A percentile compares a stretch with the other conserved stretches of the same genome.
Conservation (phyloP, 2,888 invertebrate genomes). For the Athrips mouffetella region DNA sequence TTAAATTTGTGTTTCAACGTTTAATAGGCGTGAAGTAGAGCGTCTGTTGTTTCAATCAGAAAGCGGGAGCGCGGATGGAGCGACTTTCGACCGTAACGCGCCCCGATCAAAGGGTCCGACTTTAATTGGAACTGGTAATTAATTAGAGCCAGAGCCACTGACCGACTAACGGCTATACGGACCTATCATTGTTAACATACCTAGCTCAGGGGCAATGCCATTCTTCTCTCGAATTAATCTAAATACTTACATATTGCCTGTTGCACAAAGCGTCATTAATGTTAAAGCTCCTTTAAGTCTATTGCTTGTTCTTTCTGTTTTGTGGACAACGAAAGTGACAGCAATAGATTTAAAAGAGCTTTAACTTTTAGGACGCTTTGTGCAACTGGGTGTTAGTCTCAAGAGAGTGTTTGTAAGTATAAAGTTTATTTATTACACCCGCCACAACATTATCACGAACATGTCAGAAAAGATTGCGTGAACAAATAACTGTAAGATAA, state of each 20-base stretch:
- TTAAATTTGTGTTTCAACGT: conserved; percentile 10
- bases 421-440: too few relatives aligned
- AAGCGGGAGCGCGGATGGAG: not conserved
- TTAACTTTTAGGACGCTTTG: too few relatives aligned
- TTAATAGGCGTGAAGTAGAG: conserved; percentile 2
- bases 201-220: not conserved
- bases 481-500: conserved; percentile 40
- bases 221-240: not conserved
- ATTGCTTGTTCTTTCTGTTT: too few relatives aligned
- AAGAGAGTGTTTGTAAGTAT: too few relatives aligned
- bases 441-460: not conserved
- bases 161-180: too few relatives aligned
- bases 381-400: too few relatives aligned
- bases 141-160: conserved; percentile 44
- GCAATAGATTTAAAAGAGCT: too few relatives aligned
- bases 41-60: conserved; percentile 6
- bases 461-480: conserved; percentile 29
- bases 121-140: conserved; percentile 32
- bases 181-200: conserved; percentile 5
- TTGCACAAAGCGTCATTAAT: too few relatives aligned
- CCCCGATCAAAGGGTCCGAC: conserved; percentile 15
- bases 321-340: too few relatives aligned
- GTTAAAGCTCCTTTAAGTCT: too few relatives aligned
- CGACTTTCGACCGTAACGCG: conserved; percentile 13
- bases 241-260: too few relatives aligned